Base-by-base conservation (phyloP, 2,797 vertebrate species). In the Mico argentatus region DNA sequence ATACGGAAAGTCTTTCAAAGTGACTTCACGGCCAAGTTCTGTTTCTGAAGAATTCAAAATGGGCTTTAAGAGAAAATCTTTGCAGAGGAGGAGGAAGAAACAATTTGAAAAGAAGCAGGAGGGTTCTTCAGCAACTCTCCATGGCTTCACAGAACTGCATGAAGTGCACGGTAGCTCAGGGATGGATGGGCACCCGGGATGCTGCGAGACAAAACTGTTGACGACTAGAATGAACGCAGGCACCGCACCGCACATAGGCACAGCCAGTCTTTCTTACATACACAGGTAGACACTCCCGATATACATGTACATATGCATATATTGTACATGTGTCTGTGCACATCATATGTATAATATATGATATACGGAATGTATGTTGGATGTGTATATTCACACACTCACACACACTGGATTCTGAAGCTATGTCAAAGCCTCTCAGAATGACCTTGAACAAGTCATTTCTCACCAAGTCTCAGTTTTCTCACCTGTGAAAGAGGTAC, bases 1-100 rank as follows among this genome's bases (percentile, higher is more conserved):
- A 98, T 97, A 96, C 7, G 0, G 92, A 98, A 98, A 98, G 98
- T 97, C 97, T 97, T 98, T 98, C 98, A 98, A 98, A 98, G 98
- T 98, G 97, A 98, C 97, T 98, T 95, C 95, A 0, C 73, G 64
- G 97, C 81, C 95, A 98, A 97, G 96, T 97, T 97, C 97, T 88
- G 19, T 83, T 91, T 93, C 96, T 83, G 73, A 97, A 98, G 96
- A 90, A 96, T 94, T 92, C 94, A 95, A 90, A 88, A 90, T 46
- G 90, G 76, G 87, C 96, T 96, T 44, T 33, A 59, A 75, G 79
- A 95, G 95, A 70, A 96, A 91, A 95, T 91, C 91, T 95, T 77
- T 50, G 89, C 27, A 17, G 48, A 91, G 90, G 55, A 79, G n/a
- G 77, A 94, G 50, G 59, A 87, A 82, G 52, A 46, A 67, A 70